Evolutionary conservation across 1,140 invertebrate genomes (phyloP), one percentile per base, ranked within the genome.

Genomic region (Paracyclopina nana): DNA sequence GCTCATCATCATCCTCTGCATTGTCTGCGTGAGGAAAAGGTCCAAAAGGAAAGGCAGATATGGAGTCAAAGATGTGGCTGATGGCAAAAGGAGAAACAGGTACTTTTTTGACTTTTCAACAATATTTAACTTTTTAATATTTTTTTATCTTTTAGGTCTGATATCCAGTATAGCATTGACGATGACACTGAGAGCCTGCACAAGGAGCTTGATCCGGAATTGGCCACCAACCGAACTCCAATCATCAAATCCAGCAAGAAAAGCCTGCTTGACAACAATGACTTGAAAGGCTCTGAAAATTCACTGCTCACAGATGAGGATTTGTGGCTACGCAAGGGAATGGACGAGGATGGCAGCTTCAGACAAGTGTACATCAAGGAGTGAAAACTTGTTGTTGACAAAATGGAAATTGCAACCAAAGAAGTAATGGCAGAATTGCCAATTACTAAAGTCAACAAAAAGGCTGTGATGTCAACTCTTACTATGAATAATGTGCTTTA

Each of bases 321-420:
- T 16, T 20, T 38, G 8, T 38, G 34, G 34, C 34, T 38, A 5
- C 34, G 34, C 5, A 38, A 38, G 20, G 34, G 34, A n/a, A 38
- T 38, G 34, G 34, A 38, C 20, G 34, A 38, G 34, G 34, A 38
- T 9, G 34, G 34, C 34, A 38, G 34, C 20, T 38, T 38, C 34
- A n/a, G 34, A 16, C n/a, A 38, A 38, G 34, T n/a, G n/a, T n/a
- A n/a, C n/a, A n/a, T n/a, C n/a, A n/a, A n/a, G n/a, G n/a, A n/a
- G n/a, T n/a, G n/a, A n/a, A n/a, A n/a, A n/a, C n/a, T n/a, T n/a
- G n/a, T n/a, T n/a, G n/a, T n/a, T n/a, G n/a, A n/a, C n/a, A n/a
- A n/a, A n/a, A n/a, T n/a, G n/a, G n/a, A n/a, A n/a, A n/a, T n/a
- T n/a, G n/a, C n/a, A n/a, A n/a, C n/a, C n/a, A n/a, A n/a, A n/a